Evolutionary conservation across 1,140 invertebrate genomes (phyloP).

Genomic region (Acyrthosiphon pisum): DNA sequence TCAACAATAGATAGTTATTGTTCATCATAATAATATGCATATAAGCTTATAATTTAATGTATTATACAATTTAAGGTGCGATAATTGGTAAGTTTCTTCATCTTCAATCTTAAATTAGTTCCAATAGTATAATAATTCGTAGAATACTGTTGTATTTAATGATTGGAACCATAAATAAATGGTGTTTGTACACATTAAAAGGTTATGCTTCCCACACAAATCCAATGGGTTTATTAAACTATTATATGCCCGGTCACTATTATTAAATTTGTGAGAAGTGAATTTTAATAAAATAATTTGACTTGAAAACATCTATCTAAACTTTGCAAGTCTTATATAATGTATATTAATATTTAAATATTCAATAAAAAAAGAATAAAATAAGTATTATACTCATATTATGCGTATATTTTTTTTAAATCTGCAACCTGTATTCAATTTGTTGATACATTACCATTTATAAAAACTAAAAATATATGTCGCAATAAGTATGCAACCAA

Average conservation of each 20-base stretch:
- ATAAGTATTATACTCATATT: background rate
- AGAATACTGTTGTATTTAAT: background rate
- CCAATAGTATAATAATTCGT: background rate
- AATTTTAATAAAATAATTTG: background rate
- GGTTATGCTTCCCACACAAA: background rate
- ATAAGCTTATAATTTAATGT: background rate
- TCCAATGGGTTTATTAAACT: background rate
- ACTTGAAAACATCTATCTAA: background rate
- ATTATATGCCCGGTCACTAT: background rate
- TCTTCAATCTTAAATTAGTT: background rate
- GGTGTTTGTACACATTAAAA: background rate
- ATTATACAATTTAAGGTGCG: background rate
- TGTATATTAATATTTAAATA: background rate
- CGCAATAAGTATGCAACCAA: background rate
- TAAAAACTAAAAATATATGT: background rate
- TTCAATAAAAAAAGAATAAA: background rate
- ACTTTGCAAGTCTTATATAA: background rate
- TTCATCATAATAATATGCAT: background rate
- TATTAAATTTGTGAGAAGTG: background rate
- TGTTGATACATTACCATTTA: background rate
- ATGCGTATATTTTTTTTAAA: too few relatives aligned
- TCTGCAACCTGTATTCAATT: background rate
- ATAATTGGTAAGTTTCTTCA: background rate
- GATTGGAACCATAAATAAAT: background rate
- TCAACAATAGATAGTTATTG: background rate